Conservation (phyloP, 2,888 invertebrate genomes). For the Caenorhabditis uteleia region DNA sequence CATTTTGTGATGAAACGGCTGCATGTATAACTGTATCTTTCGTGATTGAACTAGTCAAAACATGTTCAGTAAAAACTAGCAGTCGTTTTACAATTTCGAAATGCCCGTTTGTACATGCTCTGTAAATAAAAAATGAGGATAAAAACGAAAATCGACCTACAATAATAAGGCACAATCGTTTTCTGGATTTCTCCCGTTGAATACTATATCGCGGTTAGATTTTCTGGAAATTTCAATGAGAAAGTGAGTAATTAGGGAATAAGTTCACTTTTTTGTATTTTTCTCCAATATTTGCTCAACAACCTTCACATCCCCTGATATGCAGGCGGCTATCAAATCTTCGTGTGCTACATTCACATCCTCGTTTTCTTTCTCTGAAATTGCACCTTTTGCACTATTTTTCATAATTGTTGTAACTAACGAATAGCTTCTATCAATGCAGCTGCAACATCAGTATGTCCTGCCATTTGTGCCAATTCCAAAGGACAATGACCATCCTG, state of each 20-base stretch:
- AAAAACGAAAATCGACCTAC: constrained; percentile 74
- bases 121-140: constrained; percentile 67
- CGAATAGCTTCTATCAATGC: constrained; percentile 59
- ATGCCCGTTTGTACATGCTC: constrained; percentile 86
- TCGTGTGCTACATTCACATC: constrained; percentile 69
- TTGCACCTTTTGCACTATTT: background rate
- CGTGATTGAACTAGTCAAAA: constrained; percentile 86
- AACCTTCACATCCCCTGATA: constrained; percentile 78
- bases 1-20: constrained; percentile 85
- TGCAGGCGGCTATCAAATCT: constrained; percentile 80
- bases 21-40: constrained; percentile 90
- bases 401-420: constrained; percentile 28
- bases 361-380: constrained; percentile 50
- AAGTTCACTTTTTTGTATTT: constrained; percentile 14
- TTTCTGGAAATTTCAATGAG: constrained; percentile 11
- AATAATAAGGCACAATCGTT: constrained; percentile 85
- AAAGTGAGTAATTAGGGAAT: background rate
- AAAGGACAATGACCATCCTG: constrained; percentile 79
- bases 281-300: constrained; percentile 75
- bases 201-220: constrained; percentile 72
- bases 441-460: constrained; percentile 74
- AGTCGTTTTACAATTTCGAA: constrained; percentile 81
- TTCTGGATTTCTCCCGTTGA: constrained; percentile 87
- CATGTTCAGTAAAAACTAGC: constrained; percentile 82
- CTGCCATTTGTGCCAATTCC: constrained; percentile 78